Base-by-base conservation (phyloP, 1,140 invertebrate species). In the Drosophila ananassae region DNA sequence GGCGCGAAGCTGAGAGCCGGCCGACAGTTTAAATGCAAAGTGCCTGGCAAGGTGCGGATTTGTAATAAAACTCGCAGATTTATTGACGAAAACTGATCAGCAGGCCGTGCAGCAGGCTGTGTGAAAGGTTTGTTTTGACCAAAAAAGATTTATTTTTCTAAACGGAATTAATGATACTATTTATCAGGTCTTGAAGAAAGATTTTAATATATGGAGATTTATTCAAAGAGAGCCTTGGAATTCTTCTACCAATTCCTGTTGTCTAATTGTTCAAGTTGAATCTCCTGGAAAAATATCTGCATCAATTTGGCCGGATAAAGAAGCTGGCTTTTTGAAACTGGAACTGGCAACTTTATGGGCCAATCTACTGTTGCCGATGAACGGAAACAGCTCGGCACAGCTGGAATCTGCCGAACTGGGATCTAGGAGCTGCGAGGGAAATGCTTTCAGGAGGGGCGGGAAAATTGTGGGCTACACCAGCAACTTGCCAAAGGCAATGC, bases 401-500 rank as follows among this genome's bases (percentile, higher is more conserved):
- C 67, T 69, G 67, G 63, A 56, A 41, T 32, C 25, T 24, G 63
- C n/a, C 46, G 34, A 63, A 46, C 48, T 39, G 30, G 13, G 59
- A 21, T 6, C 13, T 24, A 25, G 47, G 17, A 53, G 30, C 44
- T n/a, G 13, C 39, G 22, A n/a, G 32, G 77, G 73, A 64, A 73
- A 81, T 81, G 73, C 62, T 77, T 68, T 54, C 55, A 64, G 62
- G 28, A 64, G 62, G 28, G 12, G 24, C 24, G 24, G 24, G 24
- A 25, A 25, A 25, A 51, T 47, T 37, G 39, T 41, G 50, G 67
- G 52, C 47, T 53, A 51, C 47, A 52, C 47, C 67, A 54, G 48
- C 54, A 41, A 39, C 52, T 76, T 55, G 54, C 73, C 71, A 58
- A 61, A 54, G 78, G 69, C 82, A 68, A 63, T 81, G 81, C 73